Evolutionary conservation across 2,113 vertebrate genomes (phyloP), one percentile per base, ranked within the genome.

Genomic region (Alosa alosa): DNA sequence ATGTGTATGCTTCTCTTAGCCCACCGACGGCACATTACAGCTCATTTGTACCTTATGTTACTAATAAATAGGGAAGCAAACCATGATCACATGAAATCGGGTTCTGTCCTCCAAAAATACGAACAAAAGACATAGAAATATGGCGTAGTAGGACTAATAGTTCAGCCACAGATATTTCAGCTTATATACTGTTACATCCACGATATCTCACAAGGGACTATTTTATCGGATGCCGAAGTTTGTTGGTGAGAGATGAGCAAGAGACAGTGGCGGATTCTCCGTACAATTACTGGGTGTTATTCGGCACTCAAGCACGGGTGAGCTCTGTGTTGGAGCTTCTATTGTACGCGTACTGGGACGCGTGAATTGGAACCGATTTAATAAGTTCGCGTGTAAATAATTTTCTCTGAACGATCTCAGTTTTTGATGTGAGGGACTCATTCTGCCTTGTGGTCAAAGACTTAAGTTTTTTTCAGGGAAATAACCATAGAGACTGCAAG

Each of bases 181-280:
- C 64, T 10, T 1, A 31, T 11, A 68, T 64, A n/a, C 6, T 64
- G 64, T 44, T 8, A 15, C n/a, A 55, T 55, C 17, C 81, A 78
- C n/a, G 81, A 39, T 9, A 78, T 17, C 68, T 22, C 39, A 55
- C 55, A 50, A 81, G 31, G 89, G 49, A 90, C 90, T 92, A 90
- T 50, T 88, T 89, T 60, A 87, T 89, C 82, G 88, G 84, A 89
- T 82, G 90, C 89, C 36, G 86, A 92, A 92, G 91, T 92, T 89
- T 91, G 92, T 91, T 89, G 86, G 84, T 85, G 88, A 86, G 85
- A 87, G 90, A 86, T 81, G 84, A 86, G 47, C 75, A 84, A 75
- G 85, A 81, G 81, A 88, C 52, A 55, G 84, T 49, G 41, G 89
- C 89, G 90, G 89, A 91, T 88, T 86, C 86, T 52, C 86, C 83